These are phyloP conservation scores for Dasypus novemcinctus DNA, from an alignment of 2,113 vertebrate genomes.

Conservation along the genomic window DNA sequence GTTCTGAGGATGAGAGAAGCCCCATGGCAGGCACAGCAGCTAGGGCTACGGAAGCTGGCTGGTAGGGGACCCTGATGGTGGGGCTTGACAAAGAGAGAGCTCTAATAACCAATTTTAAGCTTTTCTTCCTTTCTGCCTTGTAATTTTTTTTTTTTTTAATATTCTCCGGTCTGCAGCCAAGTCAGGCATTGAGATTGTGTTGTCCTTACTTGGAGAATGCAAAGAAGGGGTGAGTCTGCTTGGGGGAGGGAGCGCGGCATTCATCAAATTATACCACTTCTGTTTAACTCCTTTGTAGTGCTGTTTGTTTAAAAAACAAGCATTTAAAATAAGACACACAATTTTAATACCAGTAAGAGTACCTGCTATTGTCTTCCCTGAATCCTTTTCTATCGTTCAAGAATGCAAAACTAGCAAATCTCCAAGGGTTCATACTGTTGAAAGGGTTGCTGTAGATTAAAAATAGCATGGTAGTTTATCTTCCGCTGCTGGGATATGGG, in stretches of 20 bases:
- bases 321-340: not conserved
- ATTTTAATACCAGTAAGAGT: constrained; percentile 42
- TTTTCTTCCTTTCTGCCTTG: not conserved
- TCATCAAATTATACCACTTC: not conserved
- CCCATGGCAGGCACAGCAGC: not conserved
- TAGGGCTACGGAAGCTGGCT: not conserved
- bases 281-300: not conserved
- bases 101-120: not conserved
- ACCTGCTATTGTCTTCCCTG: not conserved
- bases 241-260: not conserved
- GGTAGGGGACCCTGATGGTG: not conserved
- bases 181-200: not conserved
- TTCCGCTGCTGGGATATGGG: constrained; percentile 42
- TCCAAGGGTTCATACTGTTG: constrained; percentile 52
- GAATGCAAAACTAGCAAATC: constrained; percentile 42
- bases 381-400: constrained; percentile 34
- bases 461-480: constrained; percentile 65
- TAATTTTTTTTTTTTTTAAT: not conserved
- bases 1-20: not conserved
- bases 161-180: not conserved
- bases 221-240: not conserved
- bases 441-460: constrained; percentile 63
- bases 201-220: not conserved
- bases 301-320: constrained; percentile 27
- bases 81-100: not conserved